A percentile compares a stretch with the other conserved stretches of the same genome.
phyloP scores from a whole-genome alignment of 2,888 invertebrate genomes.

The Acronicta psi region DNA sequence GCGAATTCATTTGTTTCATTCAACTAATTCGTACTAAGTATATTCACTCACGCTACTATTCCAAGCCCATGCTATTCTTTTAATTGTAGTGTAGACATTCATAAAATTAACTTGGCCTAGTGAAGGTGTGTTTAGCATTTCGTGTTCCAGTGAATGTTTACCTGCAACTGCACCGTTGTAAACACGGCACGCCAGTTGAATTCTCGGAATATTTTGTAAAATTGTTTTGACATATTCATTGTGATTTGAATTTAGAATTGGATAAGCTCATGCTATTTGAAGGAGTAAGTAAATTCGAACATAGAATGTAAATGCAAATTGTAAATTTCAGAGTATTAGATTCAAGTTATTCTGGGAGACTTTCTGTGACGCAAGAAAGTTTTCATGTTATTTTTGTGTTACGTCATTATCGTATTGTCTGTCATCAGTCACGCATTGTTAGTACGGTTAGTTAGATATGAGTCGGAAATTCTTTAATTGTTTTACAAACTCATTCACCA shows the following conservation, averaged over 20 bases:
- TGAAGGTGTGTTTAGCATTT: constrained; percentile 16
- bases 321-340: too few species aligned
- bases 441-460: too few species aligned
- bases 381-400: too few species aligned
- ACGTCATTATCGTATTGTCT: too few species aligned
- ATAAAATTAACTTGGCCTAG: constrained; percentile 9
- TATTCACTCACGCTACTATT: constrained; percentile 7
- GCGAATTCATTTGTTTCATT: constrained; percentile 7
- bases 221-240: constrained; percentile 1
- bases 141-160: background rate
- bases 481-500: constrained; percentile 12
- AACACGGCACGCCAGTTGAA: constrained; percentile 10
- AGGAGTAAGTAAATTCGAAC: background rate
- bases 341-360: too few species aligned
- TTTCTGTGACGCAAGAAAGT: too few species aligned
- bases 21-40: constrained; percentile 6
- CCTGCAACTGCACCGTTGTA: constrained; percentile 5
- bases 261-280: background rate
- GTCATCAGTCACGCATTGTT: too few species aligned
- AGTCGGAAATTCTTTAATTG: background rate
- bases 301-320: too few species aligned
- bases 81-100: constrained; percentile 15
- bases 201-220: constrained; percentile 7
- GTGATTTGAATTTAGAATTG: constrained; percentile 1
- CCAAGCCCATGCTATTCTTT: constrained; percentile 18